Percentiles rank a stretch among this genome's conserved stretches.
These are phyloP conservation scores for Matsumurasca onukii DNA, from an alignment of 1,140 invertebrate species.

Conservation along the genomic window DNA sequence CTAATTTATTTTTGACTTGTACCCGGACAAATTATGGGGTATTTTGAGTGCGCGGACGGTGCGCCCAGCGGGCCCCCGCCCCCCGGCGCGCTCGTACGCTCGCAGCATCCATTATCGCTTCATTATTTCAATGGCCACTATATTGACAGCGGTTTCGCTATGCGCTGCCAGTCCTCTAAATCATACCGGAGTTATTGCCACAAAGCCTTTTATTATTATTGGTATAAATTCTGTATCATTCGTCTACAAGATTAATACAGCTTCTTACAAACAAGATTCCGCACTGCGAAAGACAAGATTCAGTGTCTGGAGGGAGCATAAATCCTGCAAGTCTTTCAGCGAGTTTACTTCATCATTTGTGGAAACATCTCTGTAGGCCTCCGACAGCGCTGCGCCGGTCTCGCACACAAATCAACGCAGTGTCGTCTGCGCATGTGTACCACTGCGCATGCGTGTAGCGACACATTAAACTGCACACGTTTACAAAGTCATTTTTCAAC, in stretches of 20 bases:
- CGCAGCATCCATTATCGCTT: slow-evolving; percentile 32
- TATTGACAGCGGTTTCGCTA: slow-evolving; percentile 28
- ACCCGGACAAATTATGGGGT: slow-evolving; percentile 32
- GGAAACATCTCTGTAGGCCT: background rate
- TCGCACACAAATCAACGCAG: background rate
- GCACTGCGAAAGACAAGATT: background rate
- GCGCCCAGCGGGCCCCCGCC: slow-evolving; percentile 9
- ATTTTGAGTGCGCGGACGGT: slow-evolving; percentile 31
- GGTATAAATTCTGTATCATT: slow-evolving; percentile 21
- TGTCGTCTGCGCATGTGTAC: no score
- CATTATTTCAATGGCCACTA: slow-evolving; percentile 32
- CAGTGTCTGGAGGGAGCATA: background rate
- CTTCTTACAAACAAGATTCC: background rate
- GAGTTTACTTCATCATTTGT: background rate
- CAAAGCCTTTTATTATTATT: slow-evolving; percentile 19
- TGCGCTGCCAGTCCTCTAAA: background rate
- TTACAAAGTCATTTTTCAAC: no score
- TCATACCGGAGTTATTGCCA: slow-evolving; percentile 4
- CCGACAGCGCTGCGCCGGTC: no score
- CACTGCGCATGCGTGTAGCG: no score
- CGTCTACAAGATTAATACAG: background rate
- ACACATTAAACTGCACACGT: no score
- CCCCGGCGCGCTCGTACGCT: slow-evolving; percentile 4
- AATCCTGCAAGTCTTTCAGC: background rate
- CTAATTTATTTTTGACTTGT: slow-evolving; percentile 32